Evolutionary conservation across 2,797 vertebrate species (phyloP), one percentile per base, ranked within the genome.

Genomic region (Danionella dracula): DNA sequence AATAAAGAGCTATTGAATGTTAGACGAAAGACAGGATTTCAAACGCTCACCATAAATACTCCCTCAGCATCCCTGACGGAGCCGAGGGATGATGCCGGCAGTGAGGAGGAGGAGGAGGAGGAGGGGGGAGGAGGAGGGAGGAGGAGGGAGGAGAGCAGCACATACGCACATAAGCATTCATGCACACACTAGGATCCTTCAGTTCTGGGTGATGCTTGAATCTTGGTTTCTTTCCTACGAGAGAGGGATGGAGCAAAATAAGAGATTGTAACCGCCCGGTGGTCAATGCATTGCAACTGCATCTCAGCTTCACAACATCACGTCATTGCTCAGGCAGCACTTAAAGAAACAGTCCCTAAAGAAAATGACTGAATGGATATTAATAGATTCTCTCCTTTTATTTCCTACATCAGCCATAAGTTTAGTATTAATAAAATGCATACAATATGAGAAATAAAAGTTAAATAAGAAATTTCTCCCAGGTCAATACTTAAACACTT

Each of bases 31-130:
- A 66, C 19, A 46, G 15, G 44, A 21, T 41, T 57, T 15, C 34
- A 21, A 5, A 77, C 67, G 79, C 85, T 90, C 86, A 86, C 83
- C 87, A 67, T 79, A 78, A 68, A 76, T 78, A 82, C 82, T 79
- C 78, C 77, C 60, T 42, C 57, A 63, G 58, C 70, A 72, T 63
- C 59, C 76, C 63, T 73, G 66, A 72, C 32, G 67, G 64, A 72
- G 66, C 57, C n/a, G 42, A 54, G 42, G 59, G 49, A 56, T 67
- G 84, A 40, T 46, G 53, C 68, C 23, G 64, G 48, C 64, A 76
- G 73, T 76, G 71, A 56, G 77, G 68, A 62, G 73, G 72, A 75
- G 76, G 66, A 61, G 71, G 77, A 70, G 77, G 37, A 45, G 68
- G 83, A 42, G 45, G n/a, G n/a, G n/a, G n/a, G n/a, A n/a, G n/a